These are phyloP conservation scores for Macaria liturata DNA, from an alignment of 2,888 invertebrate genomes.

Conservation along the genomic window DNA sequence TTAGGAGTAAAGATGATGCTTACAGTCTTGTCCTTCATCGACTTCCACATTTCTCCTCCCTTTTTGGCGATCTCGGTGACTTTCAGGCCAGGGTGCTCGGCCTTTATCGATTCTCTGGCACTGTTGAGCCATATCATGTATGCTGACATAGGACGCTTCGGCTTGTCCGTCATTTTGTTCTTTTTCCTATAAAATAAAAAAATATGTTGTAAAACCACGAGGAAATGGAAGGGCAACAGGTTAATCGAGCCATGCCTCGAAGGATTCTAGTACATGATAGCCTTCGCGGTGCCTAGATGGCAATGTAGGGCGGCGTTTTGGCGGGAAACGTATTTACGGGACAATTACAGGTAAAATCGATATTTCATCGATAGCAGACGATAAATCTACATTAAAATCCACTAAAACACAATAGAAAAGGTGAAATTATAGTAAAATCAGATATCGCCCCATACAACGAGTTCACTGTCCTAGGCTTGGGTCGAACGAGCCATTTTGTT, in stretches of 20 bases:
- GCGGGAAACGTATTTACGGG: slow-evolving; percentile 74
- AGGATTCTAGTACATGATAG: slow-evolving; percentile 46
- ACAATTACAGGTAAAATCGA: slow-evolving; percentile 31
- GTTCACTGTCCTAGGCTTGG: slow-evolving; percentile 81
- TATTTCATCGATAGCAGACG: slow-evolving; percentile 27
- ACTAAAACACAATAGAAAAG: slow-evolving; percentile 37
- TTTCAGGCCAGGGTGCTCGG: slow-evolving; percentile 94
- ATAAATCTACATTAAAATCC: slow-evolving; percentile 36
- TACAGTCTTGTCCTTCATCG: slow-evolving; percentile 93
- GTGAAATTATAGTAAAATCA: slow-evolving; percentile 49
- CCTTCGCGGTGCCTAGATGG: slow-evolving; percentile 52
- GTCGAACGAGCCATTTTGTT: slow-evolving; percentile 83
- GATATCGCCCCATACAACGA: slow-evolving; percentile 77
- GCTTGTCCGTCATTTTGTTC: slow-evolving; percentile 92
- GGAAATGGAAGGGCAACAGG: slow-evolving; percentile 54
- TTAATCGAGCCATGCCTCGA: slow-evolving; percentile 55
- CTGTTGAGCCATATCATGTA: slow-evolving; percentile 98
- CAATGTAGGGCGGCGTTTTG: slow-evolving; percentile 76
- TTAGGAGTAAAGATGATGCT: slow-evolving; percentile 50
- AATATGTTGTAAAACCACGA: slow-evolving; percentile 37
- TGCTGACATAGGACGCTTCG: slow-evolving; percentile 96
- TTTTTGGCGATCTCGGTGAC: slow-evolving; percentile 97
- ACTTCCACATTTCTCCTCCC: slow-evolving; percentile 98
- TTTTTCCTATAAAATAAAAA: slow-evolving; percentile 73
- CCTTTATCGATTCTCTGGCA: slow-evolving; percentile 93